phyloP scores from a whole-genome alignment of 2,888 invertebrate genomes.

The Diarsia brunnea region DNA sequence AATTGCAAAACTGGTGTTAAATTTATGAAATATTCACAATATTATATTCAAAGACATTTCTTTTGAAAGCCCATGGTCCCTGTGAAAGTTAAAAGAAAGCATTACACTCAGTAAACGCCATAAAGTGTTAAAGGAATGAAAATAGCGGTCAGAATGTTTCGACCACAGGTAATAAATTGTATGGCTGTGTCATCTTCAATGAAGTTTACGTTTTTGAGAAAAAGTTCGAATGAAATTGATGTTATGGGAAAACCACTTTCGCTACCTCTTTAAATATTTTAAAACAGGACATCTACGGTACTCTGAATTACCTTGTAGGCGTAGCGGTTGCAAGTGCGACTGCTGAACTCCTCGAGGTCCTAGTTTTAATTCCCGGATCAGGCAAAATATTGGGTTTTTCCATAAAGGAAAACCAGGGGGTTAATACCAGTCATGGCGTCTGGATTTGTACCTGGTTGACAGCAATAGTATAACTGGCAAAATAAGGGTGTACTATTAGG shows the following conservation, averaged over 20 bases:
- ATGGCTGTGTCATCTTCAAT: neutral
- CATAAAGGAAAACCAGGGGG: no score
- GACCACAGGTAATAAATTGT: constrained; percentile 25
- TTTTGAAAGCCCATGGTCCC: neutral
- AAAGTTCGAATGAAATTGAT: neutral
- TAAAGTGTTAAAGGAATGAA: constrained; percentile 28
- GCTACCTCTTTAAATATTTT: no score
- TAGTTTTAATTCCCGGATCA: no score
- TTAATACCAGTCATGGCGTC: no score
- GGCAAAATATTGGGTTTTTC: no score
- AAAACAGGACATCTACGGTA: no score
- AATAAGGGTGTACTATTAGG: no score
- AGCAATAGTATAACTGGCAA: no score
- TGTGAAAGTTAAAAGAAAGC: constrained; percentile 62
- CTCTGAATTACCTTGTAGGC: no score
- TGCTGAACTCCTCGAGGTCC: no score
- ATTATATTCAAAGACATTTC: neutral
- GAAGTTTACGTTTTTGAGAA: neutral
- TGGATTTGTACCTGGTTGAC: no score
- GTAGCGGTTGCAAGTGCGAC: no score
- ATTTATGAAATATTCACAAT: neutral
- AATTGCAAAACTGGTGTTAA: neutral
- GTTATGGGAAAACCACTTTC: neutral
- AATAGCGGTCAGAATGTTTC: constrained; percentile 25
- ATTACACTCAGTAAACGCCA: constrained; percentile 8